Evolutionary conservation across 2,888 invertebrate genomes (phyloP).

Genomic region (Erannis defoliaria): DNA sequence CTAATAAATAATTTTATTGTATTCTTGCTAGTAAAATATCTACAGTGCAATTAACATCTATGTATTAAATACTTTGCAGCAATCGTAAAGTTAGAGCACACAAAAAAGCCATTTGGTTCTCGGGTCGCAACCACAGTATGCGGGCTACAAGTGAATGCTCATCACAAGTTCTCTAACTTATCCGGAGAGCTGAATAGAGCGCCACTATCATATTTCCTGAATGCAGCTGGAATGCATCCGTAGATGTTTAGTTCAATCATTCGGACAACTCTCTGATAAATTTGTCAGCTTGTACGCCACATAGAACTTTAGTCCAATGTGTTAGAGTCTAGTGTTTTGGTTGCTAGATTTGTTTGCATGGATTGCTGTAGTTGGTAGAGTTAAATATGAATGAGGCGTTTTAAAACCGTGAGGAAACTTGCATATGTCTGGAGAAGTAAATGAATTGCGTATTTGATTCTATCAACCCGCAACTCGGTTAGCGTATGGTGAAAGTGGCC

Average conservation of each 20-base stretch:
- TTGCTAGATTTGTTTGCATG: neutral
- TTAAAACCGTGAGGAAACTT: too few relatives aligned
- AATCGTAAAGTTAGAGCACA: conserved; percentile 24
- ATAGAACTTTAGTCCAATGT: conserved; percentile 5
- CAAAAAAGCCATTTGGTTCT: conserved; percentile 13
- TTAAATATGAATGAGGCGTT: too few relatives aligned
- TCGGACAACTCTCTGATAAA: neutral
- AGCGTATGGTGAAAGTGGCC: too few relatives aligned
- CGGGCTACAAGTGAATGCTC: conserved; percentile 17
- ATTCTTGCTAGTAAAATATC: neutral
- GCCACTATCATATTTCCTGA: neutral
- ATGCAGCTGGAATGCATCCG: neutral
- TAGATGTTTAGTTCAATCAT: neutral
- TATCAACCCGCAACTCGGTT: too few relatives aligned
- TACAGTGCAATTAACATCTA: conserved; percentile 21
- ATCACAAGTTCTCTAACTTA: neutral
- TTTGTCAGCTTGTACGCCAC: neutral
- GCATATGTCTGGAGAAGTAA: too few relatives aligned
- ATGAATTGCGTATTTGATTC: too few relatives aligned
- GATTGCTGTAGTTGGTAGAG: neutral
- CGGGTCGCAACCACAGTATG: conserved; percentile 22
- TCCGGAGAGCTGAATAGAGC: neutral
- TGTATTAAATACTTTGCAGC: conserved; percentile 9
- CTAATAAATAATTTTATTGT: too few relatives aligned
- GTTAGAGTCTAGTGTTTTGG: neutral